Evolutionary conservation across 2,888 invertebrate genomes (phyloP).

Genomic region (Brachycybe producta): DNA sequence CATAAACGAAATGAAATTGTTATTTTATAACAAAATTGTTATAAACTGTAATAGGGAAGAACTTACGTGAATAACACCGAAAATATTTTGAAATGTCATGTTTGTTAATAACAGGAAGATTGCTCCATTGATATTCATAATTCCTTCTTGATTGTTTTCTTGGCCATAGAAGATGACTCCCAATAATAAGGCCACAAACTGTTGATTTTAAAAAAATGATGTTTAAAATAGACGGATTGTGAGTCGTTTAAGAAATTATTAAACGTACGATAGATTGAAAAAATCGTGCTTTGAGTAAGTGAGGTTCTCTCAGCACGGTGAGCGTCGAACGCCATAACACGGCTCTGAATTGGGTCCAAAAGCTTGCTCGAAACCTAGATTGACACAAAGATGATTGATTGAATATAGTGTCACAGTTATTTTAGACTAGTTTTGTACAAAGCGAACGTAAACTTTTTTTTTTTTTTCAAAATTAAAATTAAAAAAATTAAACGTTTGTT

Average conservation of each 20-base stretch:
- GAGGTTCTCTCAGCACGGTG: constrained; percentile 75
- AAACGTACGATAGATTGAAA: constrained; percentile 71
- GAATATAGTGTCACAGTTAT: no score
- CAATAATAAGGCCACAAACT: constrained; percentile 79
- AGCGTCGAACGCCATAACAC: constrained; percentile 84
- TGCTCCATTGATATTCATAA: constrained; percentile 87
- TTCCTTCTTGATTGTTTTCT: constrained; percentile 66
- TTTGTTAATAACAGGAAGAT: constrained; percentile 79
- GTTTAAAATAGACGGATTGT: neutral
- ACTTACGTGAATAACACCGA: constrained; percentile 82
- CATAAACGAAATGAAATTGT: neutral
- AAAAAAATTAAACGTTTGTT: no score
- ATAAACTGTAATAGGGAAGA: neutral
- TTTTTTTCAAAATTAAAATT: no score
- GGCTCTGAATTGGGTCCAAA: constrained; percentile 75
- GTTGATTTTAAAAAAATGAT: constrained; percentile 27
- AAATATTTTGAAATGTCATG: constrained; percentile 90
- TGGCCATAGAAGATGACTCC: constrained; percentile 80
- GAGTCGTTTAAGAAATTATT: neutral
- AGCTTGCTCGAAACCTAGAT: constrained; percentile 60
- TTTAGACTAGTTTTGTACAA: no score
- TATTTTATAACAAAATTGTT: neutral
- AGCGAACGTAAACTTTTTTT: no score
- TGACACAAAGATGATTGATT: no score
- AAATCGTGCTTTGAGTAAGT: constrained; percentile 74